A percentile compares a stretch with the other conserved stretches of the same genome.
Conservation (phyloP, 2,888 invertebrate genomes). For the Anoncus sp. region DNA sequence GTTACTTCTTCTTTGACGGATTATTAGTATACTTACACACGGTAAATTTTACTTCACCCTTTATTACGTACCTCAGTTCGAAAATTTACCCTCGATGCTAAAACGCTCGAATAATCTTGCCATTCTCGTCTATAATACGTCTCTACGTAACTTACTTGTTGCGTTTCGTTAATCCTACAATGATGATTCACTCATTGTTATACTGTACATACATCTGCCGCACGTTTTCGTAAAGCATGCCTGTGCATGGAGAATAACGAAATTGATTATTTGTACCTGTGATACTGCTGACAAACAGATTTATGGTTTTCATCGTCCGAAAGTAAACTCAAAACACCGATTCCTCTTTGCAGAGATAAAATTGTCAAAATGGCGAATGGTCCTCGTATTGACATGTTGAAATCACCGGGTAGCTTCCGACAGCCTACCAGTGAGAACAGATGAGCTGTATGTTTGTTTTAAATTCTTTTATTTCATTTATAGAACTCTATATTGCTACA, state of each 20-base stretch:
- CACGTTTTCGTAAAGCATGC: background rate
- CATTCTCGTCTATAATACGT: background rate
- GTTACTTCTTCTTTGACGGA: background rate
- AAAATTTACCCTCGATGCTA: conserved; percentile 16
- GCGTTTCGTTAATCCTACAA: conserved; percentile 14
- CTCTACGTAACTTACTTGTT: background rate
- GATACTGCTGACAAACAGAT: conserved; percentile 21
- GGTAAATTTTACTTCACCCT: too few species aligned
- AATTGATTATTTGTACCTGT: background rate
- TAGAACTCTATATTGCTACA: background rate
- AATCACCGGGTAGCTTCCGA: background rate
- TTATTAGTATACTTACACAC: too few species aligned
- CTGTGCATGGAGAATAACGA: background rate
- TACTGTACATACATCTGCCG: background rate
- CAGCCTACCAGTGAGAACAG: too few species aligned
- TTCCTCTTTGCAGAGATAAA: background rate
- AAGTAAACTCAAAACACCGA: background rate
- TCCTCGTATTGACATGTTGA: background rate
- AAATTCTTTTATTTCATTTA: background rate
- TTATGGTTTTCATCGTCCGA: background rate
- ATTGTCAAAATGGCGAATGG: background rate
- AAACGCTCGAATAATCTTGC: background rate
- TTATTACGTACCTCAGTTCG: conserved; percentile 19
- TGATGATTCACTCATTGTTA: background rate
- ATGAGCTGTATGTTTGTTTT: background rate